Conservation (phyloP, 2,113 vertebrate species). For the Scatophagus argus region DNA sequence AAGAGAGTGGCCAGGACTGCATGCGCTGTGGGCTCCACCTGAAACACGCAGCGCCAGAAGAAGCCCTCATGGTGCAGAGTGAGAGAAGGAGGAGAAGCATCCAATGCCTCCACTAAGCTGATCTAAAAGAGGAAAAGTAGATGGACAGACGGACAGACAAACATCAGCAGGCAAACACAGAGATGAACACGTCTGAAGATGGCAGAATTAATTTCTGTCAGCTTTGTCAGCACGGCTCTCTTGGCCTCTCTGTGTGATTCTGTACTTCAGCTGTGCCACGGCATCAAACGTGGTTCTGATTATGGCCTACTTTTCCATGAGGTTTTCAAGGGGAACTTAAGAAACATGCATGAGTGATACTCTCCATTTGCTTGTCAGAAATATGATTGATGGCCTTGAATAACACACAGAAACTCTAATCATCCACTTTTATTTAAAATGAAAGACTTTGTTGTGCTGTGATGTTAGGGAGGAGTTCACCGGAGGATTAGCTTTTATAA, state of each 20-base stretch:
- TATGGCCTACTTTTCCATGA: conserved; percentile 68
- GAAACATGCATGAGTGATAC: conserved; percentile 60
- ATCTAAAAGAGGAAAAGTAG: conserved; percentile 38
- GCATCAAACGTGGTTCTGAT: conserved; percentile 75
- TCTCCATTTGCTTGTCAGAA: conserved; percentile 74
- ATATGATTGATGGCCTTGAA: conserved; percentile 79
- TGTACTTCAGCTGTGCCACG: background rate
- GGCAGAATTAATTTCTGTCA: conserved; percentile 43
- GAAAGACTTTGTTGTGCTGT: conserved; percentile 54
- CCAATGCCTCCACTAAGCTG: conserved; percentile 21
- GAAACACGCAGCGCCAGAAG: conserved; percentile 90
- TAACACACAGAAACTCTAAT: conserved; percentile 66
- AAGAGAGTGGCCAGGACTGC: conserved; percentile 88
- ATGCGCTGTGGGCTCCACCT: conserved; percentile 79
- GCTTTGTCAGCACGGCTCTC: conserved; percentile 43
- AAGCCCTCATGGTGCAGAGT: conserved; percentile 91
- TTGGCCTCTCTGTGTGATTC: conserved; percentile 30
- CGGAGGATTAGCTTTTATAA: conserved; percentile 43
- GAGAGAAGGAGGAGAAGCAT: conserved; percentile 60
- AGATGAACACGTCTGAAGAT: conserved; percentile 20
- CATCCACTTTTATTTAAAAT: conserved; percentile 64
- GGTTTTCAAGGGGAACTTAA: conserved; percentile 64
- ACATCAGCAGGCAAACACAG: conserved; percentile 34
- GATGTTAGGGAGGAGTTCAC: conserved; percentile 49
- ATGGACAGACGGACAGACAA: conserved; percentile 22